These are phyloP conservation scores for Teleogryllus occipitalis DNA, from an alignment of 1,140 invertebrate species.

Conservation along the genomic window DNA sequence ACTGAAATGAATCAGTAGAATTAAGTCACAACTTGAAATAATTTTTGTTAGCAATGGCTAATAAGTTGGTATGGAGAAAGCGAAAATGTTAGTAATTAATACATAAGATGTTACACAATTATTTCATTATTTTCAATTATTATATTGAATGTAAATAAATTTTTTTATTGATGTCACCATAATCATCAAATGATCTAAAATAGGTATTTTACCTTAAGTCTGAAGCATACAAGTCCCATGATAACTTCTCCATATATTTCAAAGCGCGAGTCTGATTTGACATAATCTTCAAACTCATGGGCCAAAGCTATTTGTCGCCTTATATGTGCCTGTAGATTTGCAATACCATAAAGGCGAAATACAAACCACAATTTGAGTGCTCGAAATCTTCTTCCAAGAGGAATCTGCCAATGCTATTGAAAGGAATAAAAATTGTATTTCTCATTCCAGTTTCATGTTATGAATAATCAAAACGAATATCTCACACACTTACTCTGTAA, in stretches of 20 bases:
- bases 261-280: conserved; percentile 64
- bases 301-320: conserved; percentile 70
- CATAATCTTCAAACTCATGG: conserved; percentile 69
- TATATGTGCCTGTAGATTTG: conserved; percentile 83
- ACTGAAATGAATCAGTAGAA: no score
- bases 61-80: no score
- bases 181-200: no score
- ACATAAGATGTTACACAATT: no score
- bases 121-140: no score
- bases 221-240: conserved; percentile 92
- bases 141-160: no score
- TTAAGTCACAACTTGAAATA: no score
- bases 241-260: conserved; percentile 80
- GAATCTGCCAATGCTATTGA: conserved; percentile 90
- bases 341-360: conserved; percentile 77
- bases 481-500: conserved; percentile 56
- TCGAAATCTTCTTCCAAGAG: conserved; percentile 86
- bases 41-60: no score
- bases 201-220: conserved; percentile 59
- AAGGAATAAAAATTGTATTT: neutral
- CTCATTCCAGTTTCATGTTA: no score
- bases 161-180: no score
- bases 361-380: conserved; percentile 97
- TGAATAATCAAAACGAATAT: neutral
- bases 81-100: no score